A percentile compares a stretch with the other conserved stretches of the same genome.
These are phyloP conservation scores for Jaculus jaculus DNA, from an alignment of 2,113 vertebrate genomes.

Conservation along the genomic window DNA sequence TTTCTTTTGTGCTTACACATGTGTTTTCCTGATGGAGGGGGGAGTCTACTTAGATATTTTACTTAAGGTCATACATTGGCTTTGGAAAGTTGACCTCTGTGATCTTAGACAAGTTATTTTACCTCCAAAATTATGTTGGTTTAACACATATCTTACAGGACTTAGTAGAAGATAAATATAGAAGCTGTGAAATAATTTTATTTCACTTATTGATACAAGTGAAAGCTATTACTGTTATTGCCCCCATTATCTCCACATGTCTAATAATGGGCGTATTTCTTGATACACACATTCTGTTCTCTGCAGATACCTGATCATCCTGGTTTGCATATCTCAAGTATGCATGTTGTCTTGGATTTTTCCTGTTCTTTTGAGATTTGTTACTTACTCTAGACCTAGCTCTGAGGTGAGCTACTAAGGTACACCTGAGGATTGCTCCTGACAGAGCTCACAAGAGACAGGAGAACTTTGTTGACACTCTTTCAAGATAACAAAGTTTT, in stretches of 20 bases:
- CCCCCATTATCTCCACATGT: background rate
- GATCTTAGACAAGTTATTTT: constrained; percentile 16
- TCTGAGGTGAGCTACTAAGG: background rate
- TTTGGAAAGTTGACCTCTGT: background rate
- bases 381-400: background rate
- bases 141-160: background rate
- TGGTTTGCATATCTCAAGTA: background rate
- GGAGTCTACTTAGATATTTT: constrained; percentile 12
- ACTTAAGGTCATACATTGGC: background rate
- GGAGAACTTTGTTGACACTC: background rate
- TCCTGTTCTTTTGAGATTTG: background rate
- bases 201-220: background rate
- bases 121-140: constrained; percentile 41
- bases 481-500: background rate
- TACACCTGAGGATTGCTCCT: background rate
- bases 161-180: constrained; percentile 9
- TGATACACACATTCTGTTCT: background rate
- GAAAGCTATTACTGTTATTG: background rate
- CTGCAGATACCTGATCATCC: background rate
- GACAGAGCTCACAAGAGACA: background rate
- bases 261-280: constrained; percentile 28
- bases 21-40: background rate
- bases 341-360: constrained; percentile 3
- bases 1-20: background rate
- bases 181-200: background rate